Base-by-base conservation (phyloP, 2,888 invertebrate genomes). In the Adela reaumurella region DNA sequence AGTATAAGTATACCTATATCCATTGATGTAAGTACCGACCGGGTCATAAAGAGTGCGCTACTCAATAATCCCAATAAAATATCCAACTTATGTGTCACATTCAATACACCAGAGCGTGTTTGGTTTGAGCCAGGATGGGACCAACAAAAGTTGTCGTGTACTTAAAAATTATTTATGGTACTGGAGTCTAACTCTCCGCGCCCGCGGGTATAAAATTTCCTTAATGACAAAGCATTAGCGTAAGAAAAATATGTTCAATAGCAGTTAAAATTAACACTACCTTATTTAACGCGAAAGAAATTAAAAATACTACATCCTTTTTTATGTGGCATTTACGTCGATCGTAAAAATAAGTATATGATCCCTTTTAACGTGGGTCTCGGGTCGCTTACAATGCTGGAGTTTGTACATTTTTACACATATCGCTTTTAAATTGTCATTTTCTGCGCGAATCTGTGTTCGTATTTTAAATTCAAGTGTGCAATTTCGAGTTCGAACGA, bases 301-400 rank as follows among this genome's bases (percentile, higher is more conserved):
- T 77, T 74, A 76, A 76, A 76, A 74, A 62, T 65, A n/a, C 65
- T 63, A 73, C 69, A 74, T 70, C 70, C 68, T 69, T 74, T 67
- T 77, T 77, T 74, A 76, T 74, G 74, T 72, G 77, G 69, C 76
- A 74, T 73, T 76, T 71, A 74, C 72, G 67, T 65, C 58, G 58
- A 58, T 68, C 74, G 62, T 78, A 74, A 78, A 77, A 63, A 62
- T 63, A 64, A 58, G 59, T 61, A 62, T 56, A 57, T 43, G 42
- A 24, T 44, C 8, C 42, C 29, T 49, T 49, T 49, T 45, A 49
- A 48, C 48, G 14, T 28, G 45, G 18, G 14, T 43, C 47, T n/a
- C 42, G 42, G 17, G 42, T 8, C 16, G 14, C 17, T 17, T 42
- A 16, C 42, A 42, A 42, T 16, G 42, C 42, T 8, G 24, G 5